Base-by-base conservation (phyloP, 2,113 vertebrate species). In the Tyrannus savana region DNA sequence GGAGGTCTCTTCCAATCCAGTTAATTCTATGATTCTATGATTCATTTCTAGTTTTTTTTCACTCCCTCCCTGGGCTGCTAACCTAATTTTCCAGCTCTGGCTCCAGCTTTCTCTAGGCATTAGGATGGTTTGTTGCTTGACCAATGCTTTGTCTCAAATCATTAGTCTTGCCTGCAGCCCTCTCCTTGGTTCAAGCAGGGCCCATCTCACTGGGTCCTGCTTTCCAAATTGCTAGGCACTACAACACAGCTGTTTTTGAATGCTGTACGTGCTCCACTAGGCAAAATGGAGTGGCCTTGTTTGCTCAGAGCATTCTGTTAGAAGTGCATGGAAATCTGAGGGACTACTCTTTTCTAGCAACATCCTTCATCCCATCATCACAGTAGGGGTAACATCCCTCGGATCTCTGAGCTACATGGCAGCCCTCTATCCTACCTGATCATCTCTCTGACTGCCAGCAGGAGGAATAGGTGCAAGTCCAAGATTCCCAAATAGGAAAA, bases 211-310 rank as follows among this genome's bases (percentile, higher is more conserved):
- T 21, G 33, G 17, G 30, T 49, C 35, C 35, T 68, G 44, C 35
- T 60, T 76, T 60, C 81, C 1, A 5, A 71, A 52, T 21, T 53
- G 28, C 35, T 53, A 72, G 49, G 50, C n/a, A 60, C 25, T 41
- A 7, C 33, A 28, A 31, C 3, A 4, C 17, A 74, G 59, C 44
- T 81, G 7, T 8, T 77, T 24, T 39, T 46, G 28, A 59, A 31
- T 3, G 30, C 35, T 73, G 10, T 11, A 59, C 0, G 0, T 19
- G 33, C 14, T 25, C 19, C 4, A 4, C 27, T 18, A 47, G 41
- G 9, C 74, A 78, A 84, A 84, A 84, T 0, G 0, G 23, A 92
- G 31, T 0, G 14, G 44, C 60, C 56, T 60, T 52, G 7, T 31
- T 89, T 37, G 27, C 44, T 60, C 37, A 66, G 37, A 69, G 42